These are phyloP conservation scores for Arrhamphus sclerolepis DNA, from an alignment of 2,797 vertebrate genomes.

Conservation along the genomic window DNA sequence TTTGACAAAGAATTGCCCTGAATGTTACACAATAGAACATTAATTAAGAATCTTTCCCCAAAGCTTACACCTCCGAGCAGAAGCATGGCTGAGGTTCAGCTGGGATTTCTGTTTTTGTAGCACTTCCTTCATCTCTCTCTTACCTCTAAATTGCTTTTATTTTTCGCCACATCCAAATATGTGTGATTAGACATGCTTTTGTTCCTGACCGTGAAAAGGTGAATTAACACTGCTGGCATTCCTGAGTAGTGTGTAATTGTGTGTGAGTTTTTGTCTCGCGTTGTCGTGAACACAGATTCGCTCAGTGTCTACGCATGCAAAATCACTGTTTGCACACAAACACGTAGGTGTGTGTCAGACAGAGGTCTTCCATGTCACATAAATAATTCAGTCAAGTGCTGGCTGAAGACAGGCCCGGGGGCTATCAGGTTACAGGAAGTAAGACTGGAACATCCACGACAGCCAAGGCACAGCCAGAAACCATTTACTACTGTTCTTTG, in stretches of 20 bases:
- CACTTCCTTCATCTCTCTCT: constrained; percentile 9
- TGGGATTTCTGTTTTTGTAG: constrained; percentile 1
- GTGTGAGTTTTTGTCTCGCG: background rate
- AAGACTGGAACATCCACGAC: constrained; percentile 29
- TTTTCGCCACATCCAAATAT: constrained; percentile 14
- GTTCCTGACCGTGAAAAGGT: constrained; percentile 3
- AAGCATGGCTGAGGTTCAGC: constrained; percentile 3
- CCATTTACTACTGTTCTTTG: constrained; percentile 50
- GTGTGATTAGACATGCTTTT: constrained; percentile 13
- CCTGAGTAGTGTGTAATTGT: background rate
- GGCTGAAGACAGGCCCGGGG: constrained; percentile 39
- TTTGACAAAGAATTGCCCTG: background rate
- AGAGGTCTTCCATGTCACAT: constrained; percentile 60
- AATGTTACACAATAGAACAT: background rate
- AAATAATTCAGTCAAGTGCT: constrained; percentile 66
- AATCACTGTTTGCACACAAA: constrained; percentile 74
- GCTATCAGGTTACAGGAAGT: constrained; percentile 71
- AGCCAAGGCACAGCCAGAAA: constrained; percentile 31
- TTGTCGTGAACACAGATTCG: constrained; percentile 29
- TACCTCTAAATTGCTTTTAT: background rate
- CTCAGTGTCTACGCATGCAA: constrained; percentile 32
- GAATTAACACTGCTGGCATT: constrained; percentile 17
- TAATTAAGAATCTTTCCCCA: background rate
- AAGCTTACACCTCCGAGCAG: background rate
- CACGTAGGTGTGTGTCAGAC: constrained; percentile 53